These are phyloP conservation scores for Melanotaenia boesemani DNA, from an alignment of 2,797 vertebrate genomes.

Conservation along the genomic window DNA sequence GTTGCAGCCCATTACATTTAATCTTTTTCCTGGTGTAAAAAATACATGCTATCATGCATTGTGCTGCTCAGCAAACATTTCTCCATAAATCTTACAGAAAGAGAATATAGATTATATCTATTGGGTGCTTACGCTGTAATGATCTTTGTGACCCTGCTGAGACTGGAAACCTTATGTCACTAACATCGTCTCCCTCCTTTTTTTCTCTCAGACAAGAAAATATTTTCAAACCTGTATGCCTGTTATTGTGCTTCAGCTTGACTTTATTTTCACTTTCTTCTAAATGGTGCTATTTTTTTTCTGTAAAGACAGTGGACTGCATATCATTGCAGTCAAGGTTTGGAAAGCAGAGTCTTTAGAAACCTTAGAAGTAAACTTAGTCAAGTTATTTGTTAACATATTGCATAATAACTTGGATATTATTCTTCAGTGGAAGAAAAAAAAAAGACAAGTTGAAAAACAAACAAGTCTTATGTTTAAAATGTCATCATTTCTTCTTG, in stretches of 20 bases:
- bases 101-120: slow-evolving; percentile 22
- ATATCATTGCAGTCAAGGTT: background rate
- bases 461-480: too few species aligned
- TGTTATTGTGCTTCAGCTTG: background rate
- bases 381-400: background rate
- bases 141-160: slow-evolving; percentile 49
- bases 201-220: background rate
- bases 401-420: background rate
- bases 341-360: background rate
- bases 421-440: background rate
- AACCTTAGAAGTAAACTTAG: background rate
- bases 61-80: slow-evolving; percentile 57
- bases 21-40: slow-evolving; percentile 55
- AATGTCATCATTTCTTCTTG: too few species aligned
- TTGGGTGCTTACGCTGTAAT: slow-evolving; percentile 33
- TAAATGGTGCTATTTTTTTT: too few species aligned
- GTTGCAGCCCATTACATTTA: slow-evolving; percentile 59
- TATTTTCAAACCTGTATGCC: background rate
- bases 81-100: slow-evolving; percentile 46
- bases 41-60: slow-evolving; percentile 32
- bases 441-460: too few species aligned
- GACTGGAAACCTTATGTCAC: slow-evolving; percentile 39
- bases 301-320: too few species aligned
- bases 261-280: background rate
- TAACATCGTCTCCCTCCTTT: slow-evolving; percentile 6